phyloP scores from a whole-genome alignment of 2,113 vertebrate species.

The Tetrao urogallus region DNA sequence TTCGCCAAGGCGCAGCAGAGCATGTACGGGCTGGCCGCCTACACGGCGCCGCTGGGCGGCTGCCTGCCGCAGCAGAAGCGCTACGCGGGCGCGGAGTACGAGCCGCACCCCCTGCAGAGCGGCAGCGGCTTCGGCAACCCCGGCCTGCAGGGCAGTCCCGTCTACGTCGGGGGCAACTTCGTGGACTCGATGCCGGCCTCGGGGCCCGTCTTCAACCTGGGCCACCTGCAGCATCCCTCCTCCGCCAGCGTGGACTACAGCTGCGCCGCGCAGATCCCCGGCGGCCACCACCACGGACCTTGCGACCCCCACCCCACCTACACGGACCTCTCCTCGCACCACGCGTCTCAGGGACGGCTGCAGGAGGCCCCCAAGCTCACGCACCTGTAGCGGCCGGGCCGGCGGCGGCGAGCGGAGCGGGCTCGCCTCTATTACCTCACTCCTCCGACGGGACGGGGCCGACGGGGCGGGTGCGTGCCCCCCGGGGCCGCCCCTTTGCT shows the following conservation, averaged over 20 bases:
- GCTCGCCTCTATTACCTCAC: conserved; percentile 95
- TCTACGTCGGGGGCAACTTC: conserved; percentile 98
- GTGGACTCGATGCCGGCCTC: conserved; percentile 99
- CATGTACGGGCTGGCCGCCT: conserved; percentile 98
- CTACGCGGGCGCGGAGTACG: conserved; percentile 94
- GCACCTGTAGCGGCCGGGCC: conserved; percentile 92
- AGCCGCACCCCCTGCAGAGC: conserved; percentile 93
- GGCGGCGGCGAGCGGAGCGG: conserved; percentile 69
- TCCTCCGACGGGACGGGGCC: conserved; percentile 59
- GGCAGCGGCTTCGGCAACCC: conserved; percentile 92
- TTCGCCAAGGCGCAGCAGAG: conserved; percentile 98
- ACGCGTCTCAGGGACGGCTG: conserved; percentile 99
- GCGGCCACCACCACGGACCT: conserved; percentile 98
- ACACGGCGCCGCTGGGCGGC: conserved; percentile 96
- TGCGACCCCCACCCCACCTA: conserved; percentile 99
- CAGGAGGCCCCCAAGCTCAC: conserved; percentile 99
- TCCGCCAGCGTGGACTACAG: conserved; percentile 99
- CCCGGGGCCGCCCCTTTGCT: conserved; percentile 74
- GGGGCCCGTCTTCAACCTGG: conserved; percentile 98
- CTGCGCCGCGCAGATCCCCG: conserved; percentile 98
- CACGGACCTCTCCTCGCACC: conserved; percentile 98
- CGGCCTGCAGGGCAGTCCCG: conserved; percentile 97
- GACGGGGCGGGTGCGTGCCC: too few species aligned
- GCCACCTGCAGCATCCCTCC: conserved; percentile 97
- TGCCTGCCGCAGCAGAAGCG: conserved; percentile 98